phyloP scores from a whole-genome alignment of 2,113 vertebrate genomes.

The Pteruthius melanotis region DNA sequence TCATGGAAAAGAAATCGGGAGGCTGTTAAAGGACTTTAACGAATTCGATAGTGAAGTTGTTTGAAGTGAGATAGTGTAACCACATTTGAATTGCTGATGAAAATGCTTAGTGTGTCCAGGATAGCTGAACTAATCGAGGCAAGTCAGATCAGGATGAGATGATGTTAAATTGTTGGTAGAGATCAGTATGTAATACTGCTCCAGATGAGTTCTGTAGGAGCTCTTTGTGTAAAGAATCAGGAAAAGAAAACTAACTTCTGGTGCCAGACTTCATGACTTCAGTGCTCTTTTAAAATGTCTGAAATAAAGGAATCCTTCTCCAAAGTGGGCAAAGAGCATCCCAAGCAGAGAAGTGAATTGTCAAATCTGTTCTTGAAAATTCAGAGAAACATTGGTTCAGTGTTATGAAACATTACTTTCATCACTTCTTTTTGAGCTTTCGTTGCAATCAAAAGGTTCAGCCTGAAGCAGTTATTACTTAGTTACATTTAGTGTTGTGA shows the following conservation, averaged over 20 bases:
- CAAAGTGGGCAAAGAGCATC: background rate
- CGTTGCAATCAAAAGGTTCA: background rate
- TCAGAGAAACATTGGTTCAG: fast-evolving
- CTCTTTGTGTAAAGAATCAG: background rate
- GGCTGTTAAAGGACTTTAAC: background rate
- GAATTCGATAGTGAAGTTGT: background rate
- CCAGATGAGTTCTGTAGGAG: background rate
- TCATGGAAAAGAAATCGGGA: background rate
- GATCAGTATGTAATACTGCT: background rate
- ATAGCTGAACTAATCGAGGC: background rate
- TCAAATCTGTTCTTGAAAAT: background rate
- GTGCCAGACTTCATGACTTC: background rate
- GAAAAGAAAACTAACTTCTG: background rate
- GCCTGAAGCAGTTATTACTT: background rate
- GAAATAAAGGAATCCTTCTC: background rate
- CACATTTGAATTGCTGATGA: background rate
- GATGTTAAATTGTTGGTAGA: background rate
- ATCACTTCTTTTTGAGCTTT: background rate
- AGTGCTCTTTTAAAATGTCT: background rate
- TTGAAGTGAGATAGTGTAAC: conserved; percentile 8
- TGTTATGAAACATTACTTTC: background rate
- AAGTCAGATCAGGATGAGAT: background rate
- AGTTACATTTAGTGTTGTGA: background rate
- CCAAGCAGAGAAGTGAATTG: background rate
- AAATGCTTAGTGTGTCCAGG: background rate